Evolutionary conservation across 1,140 invertebrate genomes (phyloP).

Genomic region (Cyclina sinensis): DNA sequence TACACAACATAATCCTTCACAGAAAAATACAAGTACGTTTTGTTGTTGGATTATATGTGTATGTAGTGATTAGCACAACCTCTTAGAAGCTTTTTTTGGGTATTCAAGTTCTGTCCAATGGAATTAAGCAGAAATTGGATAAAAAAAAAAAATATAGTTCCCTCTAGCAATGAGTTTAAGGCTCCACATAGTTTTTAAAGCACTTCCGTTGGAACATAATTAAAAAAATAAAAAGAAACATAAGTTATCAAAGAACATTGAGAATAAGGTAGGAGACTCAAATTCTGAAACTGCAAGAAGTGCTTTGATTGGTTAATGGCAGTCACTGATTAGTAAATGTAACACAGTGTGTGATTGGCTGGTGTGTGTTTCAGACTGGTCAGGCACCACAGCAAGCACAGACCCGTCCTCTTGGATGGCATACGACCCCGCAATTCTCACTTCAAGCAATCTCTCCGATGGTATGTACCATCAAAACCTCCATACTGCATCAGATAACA

Average conservation of each 20-base stretch:
- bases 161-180: too few species aligned
- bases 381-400: conserved; percentile 27
- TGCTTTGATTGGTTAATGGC: neutral
- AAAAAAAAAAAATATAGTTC: too few species aligned
- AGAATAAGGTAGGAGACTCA: neutral
- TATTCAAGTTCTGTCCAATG: too few species aligned
- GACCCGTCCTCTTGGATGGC: conserved; percentile 90
- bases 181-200: too few species aligned
- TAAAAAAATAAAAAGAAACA: too few species aligned
- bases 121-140: too few species aligned
- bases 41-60: too few species aligned
- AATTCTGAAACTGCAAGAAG: neutral
- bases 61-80: too few species aligned
- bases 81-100: too few species aligned
- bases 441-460: conserved; percentile 87
- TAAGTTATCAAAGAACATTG: neutral
- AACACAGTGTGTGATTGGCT: conserved; percentile 46
- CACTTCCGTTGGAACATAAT: too few species aligned
- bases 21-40: conserved; percentile 69
- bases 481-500: too few species aligned
- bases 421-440: conserved; percentile 95
- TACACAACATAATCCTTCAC: conserved; percentile 65
- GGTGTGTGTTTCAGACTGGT: conserved; percentile 73
- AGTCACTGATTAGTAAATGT: conserved; percentile 45
- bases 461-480: conserved; percentile 77